These are phyloP conservation scores for Colistium nudipinnis DNA, from an alignment of 2,113 vertebrate genomes.

Conservation along the genomic window DNA sequence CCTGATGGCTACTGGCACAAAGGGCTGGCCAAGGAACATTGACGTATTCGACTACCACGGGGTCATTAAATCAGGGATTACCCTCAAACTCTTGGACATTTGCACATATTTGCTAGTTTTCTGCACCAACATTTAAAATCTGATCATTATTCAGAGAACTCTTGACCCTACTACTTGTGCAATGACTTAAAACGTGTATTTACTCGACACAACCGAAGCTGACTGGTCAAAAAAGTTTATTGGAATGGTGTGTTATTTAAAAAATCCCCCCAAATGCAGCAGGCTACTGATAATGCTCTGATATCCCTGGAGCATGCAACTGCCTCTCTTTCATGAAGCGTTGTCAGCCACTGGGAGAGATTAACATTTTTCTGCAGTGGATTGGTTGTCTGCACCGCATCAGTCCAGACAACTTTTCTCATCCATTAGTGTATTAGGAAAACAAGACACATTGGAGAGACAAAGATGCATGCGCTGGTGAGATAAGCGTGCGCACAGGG, in stretches of 20 bases:
- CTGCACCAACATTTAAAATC: background rate
- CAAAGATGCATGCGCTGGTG: conserved; percentile 83
- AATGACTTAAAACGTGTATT: background rate
- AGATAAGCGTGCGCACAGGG: conserved; percentile 83
- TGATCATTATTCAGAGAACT: background rate
- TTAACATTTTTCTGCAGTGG: conserved; percentile 77
- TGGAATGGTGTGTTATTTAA: conserved; percentile 28
- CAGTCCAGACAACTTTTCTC: conserved; percentile 83
- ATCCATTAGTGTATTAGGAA: conserved; percentile 82
- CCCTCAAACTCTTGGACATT: background rate
- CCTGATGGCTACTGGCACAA: too few relatives aligned
- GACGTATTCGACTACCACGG: too few relatives aligned
- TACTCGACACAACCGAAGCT: background rate
- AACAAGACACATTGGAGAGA: conserved; percentile 82
- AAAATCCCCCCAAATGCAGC: conserved; percentile 48
- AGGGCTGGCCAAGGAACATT: too few relatives aligned
- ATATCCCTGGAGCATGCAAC: conserved; percentile 75
- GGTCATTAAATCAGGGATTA: background rate
- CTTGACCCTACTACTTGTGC: background rate
- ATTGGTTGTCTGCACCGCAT: conserved; percentile 79
- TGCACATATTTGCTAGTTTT: background rate
- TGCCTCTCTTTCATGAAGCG: conserved; percentile 73
- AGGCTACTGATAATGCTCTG: conserved; percentile 64
- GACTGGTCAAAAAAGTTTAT: conserved; percentile 27
- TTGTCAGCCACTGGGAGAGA: conserved; percentile 78